Base-by-base conservation (phyloP, 2,888 invertebrate species). In the Cremastobaeus sp. region DNA sequence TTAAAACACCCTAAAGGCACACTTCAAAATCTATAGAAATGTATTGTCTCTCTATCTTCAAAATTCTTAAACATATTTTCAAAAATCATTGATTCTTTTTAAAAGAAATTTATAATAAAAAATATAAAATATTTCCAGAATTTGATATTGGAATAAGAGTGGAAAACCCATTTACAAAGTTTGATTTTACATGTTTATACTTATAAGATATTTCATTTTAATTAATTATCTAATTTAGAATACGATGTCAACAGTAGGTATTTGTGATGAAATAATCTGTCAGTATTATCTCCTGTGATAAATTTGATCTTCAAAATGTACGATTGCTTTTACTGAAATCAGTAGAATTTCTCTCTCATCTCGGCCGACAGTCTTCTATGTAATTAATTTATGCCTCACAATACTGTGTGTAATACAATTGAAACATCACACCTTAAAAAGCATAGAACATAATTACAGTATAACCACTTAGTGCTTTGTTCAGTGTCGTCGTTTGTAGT, bases 401-500 rank as follows among this genome's bases (percentile, higher is more conserved):
- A 87, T 87, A 87, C 87, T 87, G 86, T 82, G 86, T 81, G 85
- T 86, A 86, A 86, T 85, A 86, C 84, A 79, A 83, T 84, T 82
- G 76, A 47, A 57, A 70, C 59, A 79, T 74, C 77, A 76, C 70
- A 55, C 43, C 74, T 69, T 65, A 65, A 76, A 77, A 77, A 81
- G 80, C 78, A 79, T 71, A 70, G 70, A 71, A 71, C 73, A 66
- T 71, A 64, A 73, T 57, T 57, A 71, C 35, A 76, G 48, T 69
- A 57, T 72, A 65, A 65, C 62, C 70, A 54, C 73, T 57, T 34
- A 17, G 30, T 66, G 32, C 35, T 52, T 71, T 41, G 45, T 55
- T 35, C 54, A 50, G 57, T 35, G 48, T 43, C 43, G 50, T 28
- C 48, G 35, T 43, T 39, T 32, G 48, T 55, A 12, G 14, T 17